Conservation (phyloP, 2,888 invertebrate species). For the Melanostoma mellinum region DNA sequence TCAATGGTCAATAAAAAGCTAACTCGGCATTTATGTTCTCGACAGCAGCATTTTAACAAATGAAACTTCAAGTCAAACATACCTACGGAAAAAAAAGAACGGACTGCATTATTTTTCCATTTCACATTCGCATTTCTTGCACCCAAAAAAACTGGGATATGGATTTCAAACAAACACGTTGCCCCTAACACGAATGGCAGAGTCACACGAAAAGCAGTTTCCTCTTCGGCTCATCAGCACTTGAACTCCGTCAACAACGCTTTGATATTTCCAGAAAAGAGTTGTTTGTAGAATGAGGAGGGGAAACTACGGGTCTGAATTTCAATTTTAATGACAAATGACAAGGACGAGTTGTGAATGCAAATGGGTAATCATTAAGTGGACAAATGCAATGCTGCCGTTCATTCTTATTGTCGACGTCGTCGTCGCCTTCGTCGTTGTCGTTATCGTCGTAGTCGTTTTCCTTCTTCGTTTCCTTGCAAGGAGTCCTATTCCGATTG, state of each 20-base stretch:
- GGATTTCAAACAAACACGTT: conserved; percentile 13
- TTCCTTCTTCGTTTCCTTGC: conserved; percentile 4
- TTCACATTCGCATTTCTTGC: conserved; percentile 30
- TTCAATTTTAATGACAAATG: conserved; percentile 72
- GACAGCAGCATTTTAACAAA: conserved; percentile 59
- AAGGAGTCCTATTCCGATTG: conserved; percentile 43
- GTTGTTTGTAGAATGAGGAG: not conserved
- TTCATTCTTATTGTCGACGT: conserved; percentile 17
- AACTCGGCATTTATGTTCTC: conserved; percentile 56
- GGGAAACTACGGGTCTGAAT: conserved; percentile 44
- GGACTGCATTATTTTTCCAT: conserved; percentile 55
- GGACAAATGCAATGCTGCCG: conserved; percentile 65
- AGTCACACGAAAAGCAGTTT: conserved; percentile 1
- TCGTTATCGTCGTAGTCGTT: not conserved
- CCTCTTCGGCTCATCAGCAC: not conserved
- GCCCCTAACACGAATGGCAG: not conserved
- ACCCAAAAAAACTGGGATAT: conserved; percentile 3
- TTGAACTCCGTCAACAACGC: not conserved
- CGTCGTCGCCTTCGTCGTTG: not conserved
- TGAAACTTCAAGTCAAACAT: conserved; percentile 32
- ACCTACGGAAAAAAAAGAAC: not conserved
- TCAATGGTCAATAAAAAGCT: conserved; percentile 69
- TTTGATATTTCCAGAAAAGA: conserved; percentile 24
- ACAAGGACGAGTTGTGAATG: conserved; percentile 68
- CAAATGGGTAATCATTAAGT: conserved; percentile 71